Evolutionary conservation across 2,888 invertebrate genomes (phyloP).

Genomic region (Agrochola litura): DNA sequence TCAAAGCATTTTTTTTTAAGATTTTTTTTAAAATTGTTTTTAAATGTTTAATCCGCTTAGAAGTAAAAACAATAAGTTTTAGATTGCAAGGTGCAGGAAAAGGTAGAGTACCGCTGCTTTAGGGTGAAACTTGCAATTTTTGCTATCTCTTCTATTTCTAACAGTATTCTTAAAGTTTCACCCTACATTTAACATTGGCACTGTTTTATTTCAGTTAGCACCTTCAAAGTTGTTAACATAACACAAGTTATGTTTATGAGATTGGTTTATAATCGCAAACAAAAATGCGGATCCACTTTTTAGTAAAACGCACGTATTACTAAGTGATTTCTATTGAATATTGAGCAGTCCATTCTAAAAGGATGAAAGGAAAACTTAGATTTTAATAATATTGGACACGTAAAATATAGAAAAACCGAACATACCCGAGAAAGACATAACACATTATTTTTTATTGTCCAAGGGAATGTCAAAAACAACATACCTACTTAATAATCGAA

Average conservation of each 20-base stretch:
- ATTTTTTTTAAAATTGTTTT: neutral
- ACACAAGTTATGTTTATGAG: slow-evolving; percentile 11
- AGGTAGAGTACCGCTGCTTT: slow-evolving; percentile 36
- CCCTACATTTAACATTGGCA: slow-evolving; percentile 76
- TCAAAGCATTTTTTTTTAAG: neutral
- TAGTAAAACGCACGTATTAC: slow-evolving; percentile 6
- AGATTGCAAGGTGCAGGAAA: slow-evolving; percentile 6
- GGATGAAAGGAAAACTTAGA: neutral
- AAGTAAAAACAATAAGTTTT: neutral
- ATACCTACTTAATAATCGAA: slow-evolving; percentile 21
- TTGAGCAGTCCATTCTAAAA: slow-evolving; percentile 28
- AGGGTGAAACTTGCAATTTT: slow-evolving; percentile 37
- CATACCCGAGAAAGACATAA: slow-evolving; percentile 78
- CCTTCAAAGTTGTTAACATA: slow-evolving; percentile 64
- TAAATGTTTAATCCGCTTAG: neutral
- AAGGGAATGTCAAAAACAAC: slow-evolving; percentile 76
- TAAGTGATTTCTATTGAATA: slow-evolving; percentile 15
- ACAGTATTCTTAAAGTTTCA: slow-evolving; percentile 10
- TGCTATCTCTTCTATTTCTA: slow-evolving; percentile 29
- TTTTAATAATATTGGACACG: slow-evolving; percentile 21
- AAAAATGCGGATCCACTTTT: slow-evolving; percentile 9
- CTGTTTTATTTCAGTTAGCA: slow-evolving; percentile 77
- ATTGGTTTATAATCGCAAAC: slow-evolving; percentile 23
- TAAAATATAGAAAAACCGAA: slow-evolving; percentile 57
- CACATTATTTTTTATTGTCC: slow-evolving; percentile 76